These are phyloP conservation scores for Papilio demoleus DNA, from an alignment of 2,888 invertebrate species.

Conservation along the genomic window DNA sequence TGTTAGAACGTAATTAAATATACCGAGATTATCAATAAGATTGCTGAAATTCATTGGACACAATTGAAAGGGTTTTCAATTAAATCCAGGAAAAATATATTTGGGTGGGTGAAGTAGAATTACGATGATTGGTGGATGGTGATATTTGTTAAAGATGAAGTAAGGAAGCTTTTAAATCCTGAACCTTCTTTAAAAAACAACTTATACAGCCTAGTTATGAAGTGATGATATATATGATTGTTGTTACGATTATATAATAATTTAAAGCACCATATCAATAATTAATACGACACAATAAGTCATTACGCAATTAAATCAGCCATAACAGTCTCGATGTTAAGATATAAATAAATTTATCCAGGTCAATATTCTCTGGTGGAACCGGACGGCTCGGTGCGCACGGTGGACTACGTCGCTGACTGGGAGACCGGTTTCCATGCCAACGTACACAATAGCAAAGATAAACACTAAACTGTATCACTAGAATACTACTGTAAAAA, in stretches of 20 bases:
- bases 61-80: not conserved
- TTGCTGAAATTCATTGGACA: not conserved
- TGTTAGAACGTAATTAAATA: no score
- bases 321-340: constrained; percentile 26
- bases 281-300: constrained; percentile 17
- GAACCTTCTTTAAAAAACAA: not conserved
- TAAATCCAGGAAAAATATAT: no score
- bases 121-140: no score
- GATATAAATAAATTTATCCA: constrained; percentile 56
- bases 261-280: not conserved
- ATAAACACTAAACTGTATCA: constrained; percentile 67
- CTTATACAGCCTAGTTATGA: no score
- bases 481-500: constrained; percentile 15
- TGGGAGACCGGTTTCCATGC: constrained; percentile 92
- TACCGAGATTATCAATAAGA: not conserved
- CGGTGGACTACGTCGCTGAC: constrained; percentile 89
- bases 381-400: constrained; percentile 89
- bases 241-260: not conserved
- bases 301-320: constrained; percentile 29
- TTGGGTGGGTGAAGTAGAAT: no score
- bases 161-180: no score
- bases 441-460: constrained; percentile 86
- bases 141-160: no score
- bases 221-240: not conserved
- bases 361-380: constrained; percentile 87